Evolutionary conservation across 2,797 vertebrate genomes (phyloP), one percentile per base, ranked within the genome.

Genomic region (Neosilurus mollespiculum): DNA sequence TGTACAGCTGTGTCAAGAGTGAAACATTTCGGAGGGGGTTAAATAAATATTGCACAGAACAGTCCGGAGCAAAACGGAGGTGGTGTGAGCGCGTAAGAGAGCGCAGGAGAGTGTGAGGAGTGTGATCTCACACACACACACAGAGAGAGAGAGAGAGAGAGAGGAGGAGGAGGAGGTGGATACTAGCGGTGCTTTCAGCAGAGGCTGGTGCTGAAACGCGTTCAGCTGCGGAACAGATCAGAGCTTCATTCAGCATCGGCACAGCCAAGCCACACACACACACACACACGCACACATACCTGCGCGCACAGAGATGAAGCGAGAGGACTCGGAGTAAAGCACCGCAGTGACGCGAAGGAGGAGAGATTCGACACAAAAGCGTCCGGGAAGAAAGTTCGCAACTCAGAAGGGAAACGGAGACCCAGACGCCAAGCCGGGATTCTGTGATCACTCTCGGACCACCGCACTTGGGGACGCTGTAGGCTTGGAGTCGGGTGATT

Each of bases 131-230:
- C 73, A 82, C 78, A 37, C 30, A 30, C 0, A 8, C 1, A 43
- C 1, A 43, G 43, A 81, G 86, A 64, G 84, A 66, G 83, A 85
- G 87, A 24, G 65, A 73, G 16, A 77, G 82, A 87, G 87, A 58
- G 85, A 81, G 84, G 18, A 85, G 65, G 79, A 43, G 43, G 43
- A 8, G 43, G 43, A 43, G 75, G 88, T 86, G 85, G 85, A 37
- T 77, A 86, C 73, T 84, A 88, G 81, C 84, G 87, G 82, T 85
- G 91, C 92, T 92, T 92, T 91, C 90, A 86, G 86, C 85, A 89
- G 81, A 88, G 81, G 59, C 89, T 89, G 89, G 82, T 87, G 81
- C 83, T 80, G 82, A 87, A 83, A 87, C 88, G 89, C 89, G 89
- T 91, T 87, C 86, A 59, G 80, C 66, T 71, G 67, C 80, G 54